These are phyloP conservation scores for Planococcus citri DNA, from an alignment of 1,140 invertebrate species.

Conservation along the genomic window DNA sequence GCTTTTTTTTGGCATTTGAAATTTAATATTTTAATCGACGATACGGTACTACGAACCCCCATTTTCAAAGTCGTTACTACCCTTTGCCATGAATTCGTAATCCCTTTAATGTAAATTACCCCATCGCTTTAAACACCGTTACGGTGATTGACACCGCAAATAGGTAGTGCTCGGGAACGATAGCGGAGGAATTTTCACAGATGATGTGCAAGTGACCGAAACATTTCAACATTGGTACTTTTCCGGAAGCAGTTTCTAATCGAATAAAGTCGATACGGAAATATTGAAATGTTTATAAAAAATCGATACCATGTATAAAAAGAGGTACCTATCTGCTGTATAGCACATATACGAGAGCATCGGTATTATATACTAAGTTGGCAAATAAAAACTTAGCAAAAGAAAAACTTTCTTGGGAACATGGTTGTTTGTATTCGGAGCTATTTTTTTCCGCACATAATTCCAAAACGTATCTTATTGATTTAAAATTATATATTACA, in stretches of 20 bases:
- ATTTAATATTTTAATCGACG: slow-evolving; percentile 8
- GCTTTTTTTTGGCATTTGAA: neutral
- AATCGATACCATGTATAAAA: too few relatives aligned
- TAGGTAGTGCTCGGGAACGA: too few relatives aligned
- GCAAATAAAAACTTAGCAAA: neutral
- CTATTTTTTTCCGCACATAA: neutral
- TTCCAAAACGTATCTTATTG: neutral
- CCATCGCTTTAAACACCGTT: neutral
- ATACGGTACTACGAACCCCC: neutral
- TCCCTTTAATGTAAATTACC: neutral
- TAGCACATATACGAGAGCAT: too few relatives aligned
- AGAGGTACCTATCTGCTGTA: too few relatives aligned
- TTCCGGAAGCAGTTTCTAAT: neutral
- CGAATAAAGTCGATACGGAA: neutral
- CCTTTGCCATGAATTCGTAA: neutral
- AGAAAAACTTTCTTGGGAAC: neutral
- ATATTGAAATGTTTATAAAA: neutral
- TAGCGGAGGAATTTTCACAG: too few relatives aligned
- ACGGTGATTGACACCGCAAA: neutral
- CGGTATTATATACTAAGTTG: too few relatives aligned
- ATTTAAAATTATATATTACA: slow-evolving; percentile 1
- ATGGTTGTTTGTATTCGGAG: neutral
- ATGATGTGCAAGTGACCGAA: neutral
- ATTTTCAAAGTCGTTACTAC: neutral
- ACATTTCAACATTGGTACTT: neutral